Evolutionary conservation across 2,888 invertebrate genomes (phyloP), one percentile per base, ranked within the genome.

Genomic region (Aporophyla lueneburgensis): DNA sequence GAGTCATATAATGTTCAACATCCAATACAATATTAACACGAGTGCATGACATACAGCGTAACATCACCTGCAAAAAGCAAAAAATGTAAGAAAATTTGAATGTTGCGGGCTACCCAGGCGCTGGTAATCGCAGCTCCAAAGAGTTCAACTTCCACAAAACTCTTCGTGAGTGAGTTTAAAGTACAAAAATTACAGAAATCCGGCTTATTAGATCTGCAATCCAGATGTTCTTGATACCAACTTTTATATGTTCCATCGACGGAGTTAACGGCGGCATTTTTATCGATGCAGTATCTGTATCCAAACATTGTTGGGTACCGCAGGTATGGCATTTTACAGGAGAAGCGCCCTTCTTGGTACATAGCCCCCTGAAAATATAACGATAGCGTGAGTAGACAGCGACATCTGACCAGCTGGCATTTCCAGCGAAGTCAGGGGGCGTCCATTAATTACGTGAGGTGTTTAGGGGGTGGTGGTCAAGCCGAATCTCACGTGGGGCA

Each of bases 271-370:
- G 95, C 93, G 2, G 96, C 96, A 71, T 94, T 93, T 76, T 94
- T 93, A 74, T 96, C 96, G 10, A 96, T 94, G 81, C 96, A 96
- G 81, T 96, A 96, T 73, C 89, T 91, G 78, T 96, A 96, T 6
- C 96, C 96, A 33, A 95, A 85, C 0, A 91, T 85, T 1, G 95
- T 93, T 0, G 96, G 95, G 76, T 90, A 96, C 16, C 96, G 91
- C 12, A 96, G 88, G 76, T 93, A 96, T 0, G 96, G 96, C 5
- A 95, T 93, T 84, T 94, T 93, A 81, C 96, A 96, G 0, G 94
- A 86, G 82, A 96, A 96, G 5, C 96, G 91, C 0, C 92, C 95
- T 87, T 96, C 96, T 89, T 96, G 96, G 72, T 96, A 96, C 96
- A 96, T 96, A 3, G 96, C 94, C 24, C 96, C 96, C 96, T 96